A percentile compares a stretch with the other conserved stretches of the same genome.
Conservation (phyloP, 2,113 vertebrate species). For the Ciconia maguari region DNA sequence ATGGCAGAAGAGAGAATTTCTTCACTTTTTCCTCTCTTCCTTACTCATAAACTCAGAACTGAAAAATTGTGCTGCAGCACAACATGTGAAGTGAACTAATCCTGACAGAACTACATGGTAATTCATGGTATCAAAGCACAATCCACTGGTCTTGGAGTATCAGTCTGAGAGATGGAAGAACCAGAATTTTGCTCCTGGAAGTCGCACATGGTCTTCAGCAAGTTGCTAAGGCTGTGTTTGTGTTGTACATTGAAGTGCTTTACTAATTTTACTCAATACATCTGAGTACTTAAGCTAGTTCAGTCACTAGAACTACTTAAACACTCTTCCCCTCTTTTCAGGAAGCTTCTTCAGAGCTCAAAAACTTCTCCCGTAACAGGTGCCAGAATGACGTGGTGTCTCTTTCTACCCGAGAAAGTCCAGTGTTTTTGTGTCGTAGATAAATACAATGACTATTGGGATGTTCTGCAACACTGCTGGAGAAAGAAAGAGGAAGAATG, state of each 20-base stretch:
- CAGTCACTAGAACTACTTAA: neutral
- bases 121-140: neutral
- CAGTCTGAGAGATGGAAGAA: neutral
- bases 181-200: neutral
- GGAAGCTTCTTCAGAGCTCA: neutral
- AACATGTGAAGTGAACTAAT: neutral
- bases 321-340: neutral
- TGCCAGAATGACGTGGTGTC: fast-evolving
- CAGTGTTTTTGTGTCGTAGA: fast-evolving
- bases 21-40: neutral
- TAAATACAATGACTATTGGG: neutral
- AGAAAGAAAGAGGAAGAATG: neutral
- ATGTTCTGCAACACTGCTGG: neutral
- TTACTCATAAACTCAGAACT: neutral
- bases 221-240: neutral
- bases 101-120: neutral
- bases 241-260: neutral
- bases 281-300: neutral
- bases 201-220: neutral
- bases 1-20: neutral
- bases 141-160: neutral
- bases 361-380: neutral
- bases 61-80: neutral
- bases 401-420: neutral
- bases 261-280: neutral